Evolutionary conservation across 2,113 vertebrate genomes (phyloP), one percentile per base, ranked within the genome.

Genomic region (Otus sunia): DNA sequence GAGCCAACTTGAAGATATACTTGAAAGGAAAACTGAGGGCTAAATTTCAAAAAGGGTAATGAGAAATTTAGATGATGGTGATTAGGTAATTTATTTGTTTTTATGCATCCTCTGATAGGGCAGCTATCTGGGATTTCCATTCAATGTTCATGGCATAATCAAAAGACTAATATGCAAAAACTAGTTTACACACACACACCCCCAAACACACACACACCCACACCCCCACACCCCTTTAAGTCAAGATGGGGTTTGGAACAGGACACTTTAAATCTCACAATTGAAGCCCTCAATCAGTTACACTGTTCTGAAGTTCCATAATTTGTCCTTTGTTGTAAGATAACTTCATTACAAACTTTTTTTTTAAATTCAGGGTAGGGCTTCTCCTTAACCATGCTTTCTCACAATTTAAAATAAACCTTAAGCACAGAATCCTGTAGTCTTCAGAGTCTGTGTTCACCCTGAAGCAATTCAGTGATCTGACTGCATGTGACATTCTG

Each of bases 131-230:
- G 25, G n/a, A 56, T 13, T 83, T 92, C 36, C 67, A 10, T 59
- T 74, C 58, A 43, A 12, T 23, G 12, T 56, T 62, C 13, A 10
- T 10, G 45, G 18, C 20, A 36, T 1, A 8, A 39, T 32, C 15
- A 67, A 68, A 81, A 71, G 22, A 10, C 12, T 43, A 45, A 56
- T 34, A 75, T 19, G 8, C 13, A 37, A 72, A 76, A 87, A 94
- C n/a, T 13, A 62, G 7, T 5, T 88, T 45, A 10, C 12, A n/a
- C n/a, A n/a, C n/a, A n/a, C n/a, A n/a, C n/a, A 21, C 20, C 10
- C 7, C 6, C 39, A 2, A 4, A 22, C 43, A 13, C 43, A 6
- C 45, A 8, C 45, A 3, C 19, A 9, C 15, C 6, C 15, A 3
- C 5, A 26, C 22, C 21, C 19, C 45, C 45, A 9, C 45, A 3